Conservation (phyloP, 2,888 invertebrate genomes). For the Dasypolia templi region DNA sequence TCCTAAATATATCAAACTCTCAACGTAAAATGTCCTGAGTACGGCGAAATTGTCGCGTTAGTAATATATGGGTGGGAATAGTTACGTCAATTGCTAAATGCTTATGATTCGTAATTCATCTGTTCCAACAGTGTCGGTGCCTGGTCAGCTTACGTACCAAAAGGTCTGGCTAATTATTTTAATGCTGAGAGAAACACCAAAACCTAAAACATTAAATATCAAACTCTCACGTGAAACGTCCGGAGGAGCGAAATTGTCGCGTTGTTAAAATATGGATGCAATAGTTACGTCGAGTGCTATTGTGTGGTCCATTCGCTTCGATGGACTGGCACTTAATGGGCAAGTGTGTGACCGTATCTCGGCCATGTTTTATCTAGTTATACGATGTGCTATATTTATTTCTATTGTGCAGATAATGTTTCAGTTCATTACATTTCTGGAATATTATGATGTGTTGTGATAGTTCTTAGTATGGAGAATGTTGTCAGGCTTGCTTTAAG, state of each 20-base stretch:
- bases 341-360: conserved; percentile 33
- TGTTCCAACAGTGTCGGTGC: neutral
- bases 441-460: conserved; percentile 3
- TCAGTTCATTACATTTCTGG: conserved; percentile 15
- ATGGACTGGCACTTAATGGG: conserved; percentile 44
- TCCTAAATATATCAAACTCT: neutral
- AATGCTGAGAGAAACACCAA: neutral
- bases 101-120: neutral
- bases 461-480: neutral
- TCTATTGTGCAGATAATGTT: conserved; percentile 10
- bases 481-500: neutral
- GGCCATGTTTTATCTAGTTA: conserved; percentile 6
- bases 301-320: conserved; percentile 47
- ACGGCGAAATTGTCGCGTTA: conserved; percentile 17
- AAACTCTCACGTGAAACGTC: conserved; percentile 20
- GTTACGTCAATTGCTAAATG: conserved; percentile 15
- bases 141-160: neutral
- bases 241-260: conserved; percentile 32
- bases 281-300: conserved; percentile 37
- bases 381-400: neutral
- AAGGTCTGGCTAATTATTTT: neutral
- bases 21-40: conserved; percentile 16
- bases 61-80: conserved; percentile 39
- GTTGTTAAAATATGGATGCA: conserved; percentile 46
- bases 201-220: conserved; percentile 9